phyloP scores from a whole-genome alignment of 2,888 invertebrate genomes.

The Epsilonema sp. region DNA sequence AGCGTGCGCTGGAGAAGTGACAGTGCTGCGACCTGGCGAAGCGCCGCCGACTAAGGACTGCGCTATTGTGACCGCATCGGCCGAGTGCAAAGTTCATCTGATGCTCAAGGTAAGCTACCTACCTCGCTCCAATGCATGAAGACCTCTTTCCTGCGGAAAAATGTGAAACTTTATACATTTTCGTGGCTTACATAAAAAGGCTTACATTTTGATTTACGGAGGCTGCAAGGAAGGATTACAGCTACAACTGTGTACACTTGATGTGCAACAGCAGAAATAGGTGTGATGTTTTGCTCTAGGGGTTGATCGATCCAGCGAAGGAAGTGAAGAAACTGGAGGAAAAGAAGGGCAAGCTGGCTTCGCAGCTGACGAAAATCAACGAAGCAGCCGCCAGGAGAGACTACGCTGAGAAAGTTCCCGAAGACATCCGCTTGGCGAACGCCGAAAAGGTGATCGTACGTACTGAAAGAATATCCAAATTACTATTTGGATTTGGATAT shows the following conservation, averaged over 20 bases:
- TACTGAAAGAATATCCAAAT: background rate
- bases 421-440: constrained; percentile 47
- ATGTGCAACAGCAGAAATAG: background rate
- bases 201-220: too few relatives aligned
- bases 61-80: constrained; percentile 33
- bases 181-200: too few relatives aligned
- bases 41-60: constrained; percentile 37
- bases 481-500: background rate
- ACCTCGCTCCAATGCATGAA: too few relatives aligned
- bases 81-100: constrained; percentile 32
- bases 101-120: constrained; percentile 24
- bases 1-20: constrained; percentile 20
- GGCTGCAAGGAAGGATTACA: too few relatives aligned
- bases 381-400: constrained; percentile 53
- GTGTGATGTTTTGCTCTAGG: constrained; percentile 35
- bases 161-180: background rate
- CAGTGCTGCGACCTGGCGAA: constrained; percentile 18
- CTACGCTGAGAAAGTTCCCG: constrained; percentile 61
- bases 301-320: constrained; percentile 61
- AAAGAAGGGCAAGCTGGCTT: constrained; percentile 50
- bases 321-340: constrained; percentile 62
- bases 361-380: constrained; percentile 52
- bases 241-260: too few relatives aligned
- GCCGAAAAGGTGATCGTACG: constrained; percentile 46
- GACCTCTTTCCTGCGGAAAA: too few relatives aligned